Base-by-base conservation (phyloP, 2,113 vertebrate genomes). In the Uria aalge region DNA sequence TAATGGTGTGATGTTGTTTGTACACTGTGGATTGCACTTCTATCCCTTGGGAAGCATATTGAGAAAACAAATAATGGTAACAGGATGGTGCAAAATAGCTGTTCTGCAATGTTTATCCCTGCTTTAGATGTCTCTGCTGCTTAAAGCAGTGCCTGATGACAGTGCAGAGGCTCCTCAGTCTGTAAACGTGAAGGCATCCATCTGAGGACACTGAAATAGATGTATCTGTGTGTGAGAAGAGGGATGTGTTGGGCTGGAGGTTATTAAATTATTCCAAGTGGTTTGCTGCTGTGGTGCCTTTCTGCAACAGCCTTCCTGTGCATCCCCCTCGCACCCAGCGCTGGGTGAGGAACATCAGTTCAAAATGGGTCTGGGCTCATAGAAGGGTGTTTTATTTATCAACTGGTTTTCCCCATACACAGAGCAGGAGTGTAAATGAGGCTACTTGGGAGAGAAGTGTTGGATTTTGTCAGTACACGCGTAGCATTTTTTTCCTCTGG, bases 21-120 rank as follows among this genome's bases (percentile, higher is more conserved):
- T 86, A 76, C 53, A 62, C 59, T 69, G 63, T 96, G 73, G 59
- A 95, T 84, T 83, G 67, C 23, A 14, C 59, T 94, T 91, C 68
- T 83, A 43, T 92, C 82, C 77, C 86, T 95, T 76, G 76, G 94
- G 94, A 78, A 89, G 45, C 82, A 76, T 27, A 45, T 43, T 68
- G 67, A 78, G 41, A 75, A 97, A 96, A 97, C 90, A 96, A 66
- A 94, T 89, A 96, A 79, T 72, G 91, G 83, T 82, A 95, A 79
- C 73, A 67, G 81, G 53, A 48, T n/a, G n/a, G 59, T 69, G 48
- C n/a, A 84, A 24, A 34, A 22, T 77, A 23, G 32, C 24, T 80
- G 27, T 47, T 74, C 52, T 67, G 64, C 12, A 8, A 71, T 57
- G 21, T 52, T 71, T 29, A 47, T 47, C 43, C 16, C 83, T 73